Evolutionary conservation across 1,140 invertebrate species (phyloP), one percentile per base, ranked within the genome.

Genomic region (Plutomurus gul): DNA sequence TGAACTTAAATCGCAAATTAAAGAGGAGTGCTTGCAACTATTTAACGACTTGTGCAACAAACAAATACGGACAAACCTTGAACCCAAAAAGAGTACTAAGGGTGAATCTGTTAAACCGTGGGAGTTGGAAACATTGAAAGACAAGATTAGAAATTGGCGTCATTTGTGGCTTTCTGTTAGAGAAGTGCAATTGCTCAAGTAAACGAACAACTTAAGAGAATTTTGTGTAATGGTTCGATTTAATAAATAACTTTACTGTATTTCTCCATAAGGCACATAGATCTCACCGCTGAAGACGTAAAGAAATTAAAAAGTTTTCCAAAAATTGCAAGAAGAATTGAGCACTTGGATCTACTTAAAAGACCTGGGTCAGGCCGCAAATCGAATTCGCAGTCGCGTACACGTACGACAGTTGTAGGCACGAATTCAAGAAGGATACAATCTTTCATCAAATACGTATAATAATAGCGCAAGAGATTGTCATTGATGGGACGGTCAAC

Each of bases 281-380:
- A 96, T 84, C 89, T 97, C 20, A 95, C 95, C n/a, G 94, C 96
- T 81, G 95, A 96, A 81, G 95, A 96, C 84, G 95, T 96, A 84
- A 94, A 96, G 84, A 96, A 95, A 86, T 87, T 97, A 0, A 95
- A 95, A 87, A 93, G 94, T 13, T 96, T 93, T 80, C 92, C 95
- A 79, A 97, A 97, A 87, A 95, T 97, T 71, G 95, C 95, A 0
- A 94, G 93, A 83, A 97, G 96, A 86, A 86, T 97, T 49, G 95
- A 97, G n/a, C n/a, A n/a, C n/a, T n/a, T n/a, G n/a, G n/a, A n/a
- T n/a, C n/a, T n/a, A n/a, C n/a, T n/a, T n/a, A n/a, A n/a, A n/a
- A n/a, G n/a, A n/a, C n/a, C n/a, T n/a, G n/a, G n/a, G n/a, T n/a
- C n/a, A n/a, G n/a, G n/a, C n/a, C n/a, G n/a, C n/a, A n/a, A n/a